Evolutionary conservation across 1,140 invertebrate genomes (phyloP), one percentile per base, ranked within the genome.

Genomic region (Cepaea nemoralis): DNA sequence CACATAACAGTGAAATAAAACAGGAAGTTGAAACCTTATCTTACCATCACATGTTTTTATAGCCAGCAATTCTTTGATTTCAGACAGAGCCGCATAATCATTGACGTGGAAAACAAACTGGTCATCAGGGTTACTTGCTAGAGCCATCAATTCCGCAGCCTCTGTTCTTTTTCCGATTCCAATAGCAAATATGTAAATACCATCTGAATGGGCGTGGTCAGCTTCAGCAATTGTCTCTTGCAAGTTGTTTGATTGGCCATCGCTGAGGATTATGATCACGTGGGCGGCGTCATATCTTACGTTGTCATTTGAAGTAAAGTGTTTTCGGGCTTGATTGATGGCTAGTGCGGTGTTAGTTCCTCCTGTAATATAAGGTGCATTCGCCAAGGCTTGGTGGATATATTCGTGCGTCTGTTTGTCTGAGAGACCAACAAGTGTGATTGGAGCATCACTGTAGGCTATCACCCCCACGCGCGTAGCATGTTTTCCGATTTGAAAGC

Each of bases 161-260:
- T 83, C 77, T 0, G 82, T 76, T 19, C 81, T 55, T 6, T 80
- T 33, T 12, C 88, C 88, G 35, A 89, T 84, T 3, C 87, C 88
- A 16, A 89, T 78, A n/a, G 83, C 84, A 79, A 89, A 87, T 24
- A 89, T 40, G n/a, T 84, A 69, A 0, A 87, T 82, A 0, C 85
- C 85, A 12, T 79, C 75, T n/a, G 83, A 59, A 24, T 85, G 82
- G 0, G 82, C 81, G 16, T 70, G 3, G 10, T 77, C 35, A 19
- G 88, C 85, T 69, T 87, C 86, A 55, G 69, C 1, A 35, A 45
- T 45, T 3, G 88, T 88, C 16, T 74, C 66, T 3, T 71, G 31
- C 2, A 71, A 55, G 70, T 83, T 45, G 27, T 82, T 69, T 8
- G 88, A 89, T 35, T 85, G 63, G 50, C 88, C 88, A 78, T 89